Evolutionary conservation across 2,797 vertebrate species (phyloP), one percentile per base, ranked within the genome.

Genomic region (Epinephelus coioides): DNA sequence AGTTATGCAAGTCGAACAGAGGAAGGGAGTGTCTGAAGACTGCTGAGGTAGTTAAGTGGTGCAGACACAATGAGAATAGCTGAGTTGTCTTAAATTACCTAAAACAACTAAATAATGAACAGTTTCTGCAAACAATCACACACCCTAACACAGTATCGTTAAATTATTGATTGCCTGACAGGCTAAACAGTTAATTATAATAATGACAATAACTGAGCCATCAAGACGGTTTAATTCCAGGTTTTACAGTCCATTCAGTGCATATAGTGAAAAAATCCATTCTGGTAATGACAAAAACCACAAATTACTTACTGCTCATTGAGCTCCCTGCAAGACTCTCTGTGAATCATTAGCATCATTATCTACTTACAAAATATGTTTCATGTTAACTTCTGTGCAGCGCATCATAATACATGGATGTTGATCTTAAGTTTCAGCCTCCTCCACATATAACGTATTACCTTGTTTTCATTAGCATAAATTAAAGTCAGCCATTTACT

Each of bases 1-100:
- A 89, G 71, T 88, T 87, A 76, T 78, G 69, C 68, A 81, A 84
- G 74, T 57, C 72, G 57, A 88, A 82, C 60, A 81, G 56, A 81
- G 43, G 19, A 6, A 70, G 59, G 27, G 34, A 66, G 65, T 4
- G 6, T 38, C 60, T 40, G 60, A 67, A 77, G 79, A 81, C 34
- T 55, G 57, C 23, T 14, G 9, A 65, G 59, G 63, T 54, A 57
- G 54, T 80, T 63, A 54, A 76, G 73, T 69, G 57, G 62, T 21
- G 23, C 73, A 51, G 57, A 55, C 49, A 80, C 38, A 83, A 65
- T 73, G 74, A 55, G 21, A 76, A 63, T 62, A 1, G 0, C 8
- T 38, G 43, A 72, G 27, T 57, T 60, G 51, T 63, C 64, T 43
- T 74, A 47, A 73, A 69, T 64, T 44, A 61, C 38, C 23, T 71